A percentile compares a stretch with the other conserved stretches of the same genome.
These are phyloP conservation scores for Pocillopora meandrina DNA, from an alignment of 92 coral and sea anemone genomes.

Conservation along the genomic window DNA sequence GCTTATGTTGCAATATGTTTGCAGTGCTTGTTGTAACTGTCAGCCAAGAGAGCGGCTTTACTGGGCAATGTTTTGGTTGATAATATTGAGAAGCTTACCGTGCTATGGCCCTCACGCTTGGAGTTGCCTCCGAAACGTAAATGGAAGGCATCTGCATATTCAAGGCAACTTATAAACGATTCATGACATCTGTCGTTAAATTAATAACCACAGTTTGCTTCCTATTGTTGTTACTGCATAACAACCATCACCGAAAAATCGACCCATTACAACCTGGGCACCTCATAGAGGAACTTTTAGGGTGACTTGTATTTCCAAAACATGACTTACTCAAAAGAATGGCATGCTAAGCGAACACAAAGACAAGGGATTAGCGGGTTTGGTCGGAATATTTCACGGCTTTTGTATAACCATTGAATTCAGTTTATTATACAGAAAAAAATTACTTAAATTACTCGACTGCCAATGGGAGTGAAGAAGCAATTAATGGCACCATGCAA, in stretches of 20 bases:
- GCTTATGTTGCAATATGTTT: background rate
- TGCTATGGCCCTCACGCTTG: conserved; percentile 22
- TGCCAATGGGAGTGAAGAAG: conserved; percentile 7
- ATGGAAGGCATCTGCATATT: conserved; percentile 36
- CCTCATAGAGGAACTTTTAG: background rate
- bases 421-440: conserved; percentile 5
- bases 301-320: background rate
- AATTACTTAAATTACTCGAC: background rate
- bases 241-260: background rate
- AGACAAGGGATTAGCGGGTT: conserved; percentile 34
- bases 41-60: background rate
- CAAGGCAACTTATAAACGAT: conserved; percentile 3
- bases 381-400: conserved; percentile 28
- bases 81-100: background rate
- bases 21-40: background rate
- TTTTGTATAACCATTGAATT: conserved; percentile 19
- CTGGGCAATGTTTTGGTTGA: background rate
- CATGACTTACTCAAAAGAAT: background rate
- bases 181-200: conserved; percentile 29
- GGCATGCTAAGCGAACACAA: conserved; percentile 15
- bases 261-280: background rate
- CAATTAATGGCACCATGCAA: conserved; percentile 6
- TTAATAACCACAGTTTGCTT: conserved; percentile 11
- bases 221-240: background rate
- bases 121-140: conserved; percentile 21